Conservation (phyloP, 2,797 vertebrate genomes). For the Cheirogaleus major region DNA sequence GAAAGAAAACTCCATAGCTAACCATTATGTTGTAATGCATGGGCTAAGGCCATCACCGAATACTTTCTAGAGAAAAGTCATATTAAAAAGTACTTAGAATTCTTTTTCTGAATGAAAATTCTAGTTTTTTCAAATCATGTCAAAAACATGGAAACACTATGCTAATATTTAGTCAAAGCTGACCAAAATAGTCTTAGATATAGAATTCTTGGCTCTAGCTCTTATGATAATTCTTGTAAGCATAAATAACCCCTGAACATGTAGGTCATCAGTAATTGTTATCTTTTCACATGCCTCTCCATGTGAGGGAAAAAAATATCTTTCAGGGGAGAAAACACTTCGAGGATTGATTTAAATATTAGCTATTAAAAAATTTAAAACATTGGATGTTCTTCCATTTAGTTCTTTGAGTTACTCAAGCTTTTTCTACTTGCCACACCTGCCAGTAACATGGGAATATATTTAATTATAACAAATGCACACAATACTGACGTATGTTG, state of each 20-base stretch:
- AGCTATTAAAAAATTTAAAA: background rate
- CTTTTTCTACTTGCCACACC: background rate
- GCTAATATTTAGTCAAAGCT: background rate
- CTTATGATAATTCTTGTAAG: background rate
- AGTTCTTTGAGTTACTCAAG: background rate
- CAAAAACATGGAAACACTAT: background rate
- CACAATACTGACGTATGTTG: background rate
- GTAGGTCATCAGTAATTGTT: background rate
- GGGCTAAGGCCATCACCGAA: slow-evolving; percentile 11
- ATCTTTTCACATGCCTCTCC: background rate
- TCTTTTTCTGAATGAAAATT: slow-evolving; percentile 45
- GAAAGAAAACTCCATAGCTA: slow-evolving; percentile 53
- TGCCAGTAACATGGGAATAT: background rate
- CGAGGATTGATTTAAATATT: background rate
- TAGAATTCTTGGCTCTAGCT: background rate
- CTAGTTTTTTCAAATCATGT: background rate
- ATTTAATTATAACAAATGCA: background rate
- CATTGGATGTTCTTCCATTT: background rate
- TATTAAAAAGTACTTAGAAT: background rate
- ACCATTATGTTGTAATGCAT: slow-evolving; percentile 27
- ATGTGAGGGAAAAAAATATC: background rate
- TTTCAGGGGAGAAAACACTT: background rate
- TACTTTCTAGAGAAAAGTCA: background rate
- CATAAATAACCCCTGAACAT: background rate
- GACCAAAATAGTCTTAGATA: background rate